Base-by-base conservation (phyloP, 2,888 invertebrate genomes). In the Euproctis similis region DNA sequence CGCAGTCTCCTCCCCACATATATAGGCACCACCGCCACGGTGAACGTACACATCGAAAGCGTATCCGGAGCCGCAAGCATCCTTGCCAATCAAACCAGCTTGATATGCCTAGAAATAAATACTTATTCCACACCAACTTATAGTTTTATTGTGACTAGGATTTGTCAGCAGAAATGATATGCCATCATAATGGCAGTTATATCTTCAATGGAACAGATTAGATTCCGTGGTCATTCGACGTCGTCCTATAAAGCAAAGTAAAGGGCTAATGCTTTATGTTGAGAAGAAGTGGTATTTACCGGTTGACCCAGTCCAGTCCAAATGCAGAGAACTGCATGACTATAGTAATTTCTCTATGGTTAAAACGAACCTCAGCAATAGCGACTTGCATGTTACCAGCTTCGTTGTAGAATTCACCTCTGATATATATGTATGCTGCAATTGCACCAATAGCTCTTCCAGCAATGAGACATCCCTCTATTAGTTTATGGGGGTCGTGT, bases 321-420 rank as follows among this genome's bases (percentile, higher is more conserved):
- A n/a, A n/a, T n/a, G n/a, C n/a, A n/a, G n/a, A n/a, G n/a, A n/a
- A n/a, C n/a, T n/a, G n/a, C n/a, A n/a, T n/a, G n/a, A n/a, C n/a
- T n/a, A 9, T 9, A 4, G 16, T 4, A n/a, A 2, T 12, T 12
- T 13, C 2, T 12, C 8, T 2, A 12, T 9, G n/a, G n/a, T n/a
- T n/a, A n/a, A n/a, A n/a, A 12, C 59, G 58, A 23, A 92, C 92
- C 87, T 98, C 97, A 44, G 96, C 94, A 60, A 98, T 97, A 7
- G 98, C 98, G 30, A 98, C 89, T 84, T 99, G 98, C 86, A 98
- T 90, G 65, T 98, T 98, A 28, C 96, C 96, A 3, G 98, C 97
- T 81, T 99, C 99, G 77, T 99, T 99, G 70, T 99, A 99, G 75
- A 99, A 99, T 84, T 99, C 99, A 45, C 99, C 99, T 63, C 99